A percentile compares a stretch with the other conserved stretches of the same genome.
phyloP scores from a whole-genome alignment of 2,797 vertebrate species.

The Smutsia gigantea region DNA sequence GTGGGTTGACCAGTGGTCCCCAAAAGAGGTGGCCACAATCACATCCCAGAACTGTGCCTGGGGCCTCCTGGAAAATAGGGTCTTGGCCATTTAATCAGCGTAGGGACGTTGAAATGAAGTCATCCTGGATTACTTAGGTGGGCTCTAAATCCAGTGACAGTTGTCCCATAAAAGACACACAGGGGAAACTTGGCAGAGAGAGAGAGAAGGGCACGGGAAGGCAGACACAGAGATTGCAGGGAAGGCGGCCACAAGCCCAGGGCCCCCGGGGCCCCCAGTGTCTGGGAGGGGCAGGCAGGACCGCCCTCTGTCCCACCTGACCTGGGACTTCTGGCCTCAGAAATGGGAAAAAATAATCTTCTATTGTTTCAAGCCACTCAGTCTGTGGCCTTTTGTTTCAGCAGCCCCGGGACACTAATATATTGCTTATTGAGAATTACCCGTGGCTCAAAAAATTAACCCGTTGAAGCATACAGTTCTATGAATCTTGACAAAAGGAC shows the following conservation, averaged over 20 bases:
- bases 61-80: background rate
- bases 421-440: background rate
- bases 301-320: background rate
- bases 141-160: background rate
- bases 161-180: background rate
- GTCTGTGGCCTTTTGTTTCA: too few relatives aligned
- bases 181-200: background rate
- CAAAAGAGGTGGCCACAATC: background rate
- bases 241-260: background rate
- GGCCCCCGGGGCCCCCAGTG: background rate
- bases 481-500: background rate
- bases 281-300: too few relatives aligned
- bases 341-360: too few relatives aligned
- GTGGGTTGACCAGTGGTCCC: background rate
- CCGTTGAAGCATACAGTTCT: background rate
- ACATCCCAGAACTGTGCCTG: background rate
- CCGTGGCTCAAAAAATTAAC: background rate
- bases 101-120: background rate
- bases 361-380: background rate
- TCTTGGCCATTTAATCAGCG: too few relatives aligned
- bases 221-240: too few relatives aligned
- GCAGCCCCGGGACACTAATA: background rate
- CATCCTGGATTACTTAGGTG: background rate
- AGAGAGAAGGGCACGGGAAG: background rate
- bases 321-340: background rate